Percentiles rank a stretch among this genome's conserved stretches.
phyloP scores from a whole-genome alignment of 2,113 vertebrate species.

The Pipa parva region DNA sequence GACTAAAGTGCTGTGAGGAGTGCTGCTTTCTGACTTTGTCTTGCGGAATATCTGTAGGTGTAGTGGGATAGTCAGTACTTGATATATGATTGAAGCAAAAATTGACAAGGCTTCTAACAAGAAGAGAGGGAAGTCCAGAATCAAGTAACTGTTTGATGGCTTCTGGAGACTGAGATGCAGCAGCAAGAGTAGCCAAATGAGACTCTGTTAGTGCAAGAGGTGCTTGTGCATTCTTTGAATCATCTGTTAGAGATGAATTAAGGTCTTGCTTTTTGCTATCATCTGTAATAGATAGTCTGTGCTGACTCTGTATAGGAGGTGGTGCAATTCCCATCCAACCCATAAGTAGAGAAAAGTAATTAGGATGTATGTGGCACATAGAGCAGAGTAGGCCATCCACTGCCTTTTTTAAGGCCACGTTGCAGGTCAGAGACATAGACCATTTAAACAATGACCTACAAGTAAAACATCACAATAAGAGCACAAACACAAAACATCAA shows the following conservation, averaged over 20 bases:
- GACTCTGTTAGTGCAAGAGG: constrained; percentile 83
- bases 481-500: not conserved
- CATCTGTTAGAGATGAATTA: constrained; percentile 82
- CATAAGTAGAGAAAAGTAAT: constrained; percentile 94
- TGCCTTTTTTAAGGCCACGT: constrained; percentile 95
- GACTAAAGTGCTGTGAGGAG: constrained; percentile 66
- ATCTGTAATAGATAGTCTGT: constrained; percentile 90
- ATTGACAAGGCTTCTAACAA: constrained; percentile 87
- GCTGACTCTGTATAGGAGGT: constrained; percentile 78
- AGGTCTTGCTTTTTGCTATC: constrained; percentile 96
- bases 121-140: constrained; percentile 87
- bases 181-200: constrained; percentile 87
- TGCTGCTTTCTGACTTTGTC: constrained; percentile 70
- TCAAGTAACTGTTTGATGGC: constrained; percentile 93
- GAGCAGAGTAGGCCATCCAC: constrained; percentile 96
- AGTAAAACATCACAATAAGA: not conserved
- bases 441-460: constrained; percentile 87
- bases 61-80: constrained; percentile 74
- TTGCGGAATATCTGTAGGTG: constrained; percentile 63
- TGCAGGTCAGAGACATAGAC: constrained; percentile 96
- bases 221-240: constrained; percentile 88
- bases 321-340: constrained; percentile 94
- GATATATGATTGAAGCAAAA: constrained; percentile 86
- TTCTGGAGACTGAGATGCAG: constrained; percentile 90
- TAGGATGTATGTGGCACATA: constrained; percentile 95